These are phyloP conservation scores for Chymomyza fuscimana DNA, from an alignment of 2,888 invertebrate species.

Conservation along the genomic window DNA sequence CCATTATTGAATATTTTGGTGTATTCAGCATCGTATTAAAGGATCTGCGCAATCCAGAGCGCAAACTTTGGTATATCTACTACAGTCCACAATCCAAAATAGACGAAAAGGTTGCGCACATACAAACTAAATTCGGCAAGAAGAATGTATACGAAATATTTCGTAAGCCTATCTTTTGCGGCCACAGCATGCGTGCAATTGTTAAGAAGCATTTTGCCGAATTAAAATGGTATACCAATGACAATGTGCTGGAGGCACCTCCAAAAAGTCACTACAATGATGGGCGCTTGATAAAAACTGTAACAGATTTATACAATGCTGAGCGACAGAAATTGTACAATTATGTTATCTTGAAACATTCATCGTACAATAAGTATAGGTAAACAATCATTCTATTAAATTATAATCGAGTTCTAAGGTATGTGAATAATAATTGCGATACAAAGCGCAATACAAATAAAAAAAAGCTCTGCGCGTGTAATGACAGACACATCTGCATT, in stretches of 20 bases:
- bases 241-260: constrained; percentile 58
- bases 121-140: constrained; percentile 59
- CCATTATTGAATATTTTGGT: constrained; percentile 49
- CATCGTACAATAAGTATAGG: neutral
- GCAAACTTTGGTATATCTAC: constrained; percentile 62
- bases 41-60: constrained; percentile 43
- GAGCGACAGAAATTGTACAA: constrained; percentile 51
- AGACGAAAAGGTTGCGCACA: constrained; percentile 47
- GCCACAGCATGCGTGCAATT: constrained; percentile 36
- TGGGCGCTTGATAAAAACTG: constrained; percentile 41
- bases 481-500: too few relatives aligned
- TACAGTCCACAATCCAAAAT: constrained; percentile 48
- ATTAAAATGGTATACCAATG: constrained; percentile 50
- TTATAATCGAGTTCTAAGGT: too few relatives aligned
- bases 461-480: neutral
- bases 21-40: constrained; percentile 50
- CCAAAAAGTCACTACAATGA: constrained; percentile 53
- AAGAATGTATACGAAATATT: constrained; percentile 59
- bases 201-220: constrained; percentile 51
- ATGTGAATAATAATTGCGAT: too few relatives aligned
- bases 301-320: constrained; percentile 42
- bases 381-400: neutral
- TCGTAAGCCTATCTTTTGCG: constrained; percentile 53
- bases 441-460: neutral
- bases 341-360: constrained; percentile 40